A percentile compares a stretch with the other conserved stretches of the same genome.
Evolutionary conservation across 1,140 invertebrate genomes (phyloP).

Genomic region (Leptopilina clavipes): DNA sequence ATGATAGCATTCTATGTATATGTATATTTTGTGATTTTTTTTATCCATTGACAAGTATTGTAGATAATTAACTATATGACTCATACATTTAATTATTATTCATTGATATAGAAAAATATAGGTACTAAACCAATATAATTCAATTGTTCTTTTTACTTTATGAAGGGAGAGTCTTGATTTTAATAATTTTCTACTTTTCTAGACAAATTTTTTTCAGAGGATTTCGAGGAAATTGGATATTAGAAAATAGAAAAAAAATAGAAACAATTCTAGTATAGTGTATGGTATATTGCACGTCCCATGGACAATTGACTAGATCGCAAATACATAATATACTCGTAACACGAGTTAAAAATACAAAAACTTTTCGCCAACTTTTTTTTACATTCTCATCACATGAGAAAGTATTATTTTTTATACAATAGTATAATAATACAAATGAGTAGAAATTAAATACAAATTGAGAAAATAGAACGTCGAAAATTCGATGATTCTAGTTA

Average conservation of each 20-base stretch:
- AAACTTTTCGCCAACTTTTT: conserved; percentile 22
- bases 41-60: conserved; percentile 72
- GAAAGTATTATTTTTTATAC: no score
- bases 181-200: conserved; percentile 47
- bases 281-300: conserved; percentile 60
- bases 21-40: conserved; percentile 76
- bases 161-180: conserved; percentile 43
- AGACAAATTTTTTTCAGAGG: conserved; percentile 34
- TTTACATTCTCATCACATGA: no score
- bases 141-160: conserved; percentile 50
- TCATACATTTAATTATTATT: conserved; percentile 69
- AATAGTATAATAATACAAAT: not conserved
- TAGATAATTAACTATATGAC: conserved; percentile 73
- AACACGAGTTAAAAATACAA: conserved; percentile 17
- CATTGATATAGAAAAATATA: conserved; percentile 64
- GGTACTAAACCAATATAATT: conserved; percentile 69
- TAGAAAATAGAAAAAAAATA: conserved; percentile 9
- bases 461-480: not conserved
- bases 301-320: conserved; percentile 68
- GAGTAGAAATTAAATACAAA: conserved; percentile 24
- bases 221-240: not conserved
- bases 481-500: conserved; percentile 13
- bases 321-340: conserved; percentile 55
- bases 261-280: conserved; percentile 33
- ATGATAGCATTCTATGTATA: conserved; percentile 57